Evolutionary conservation across 2,113 vertebrate genomes (phyloP), one percentile per base, ranked within the genome.

Genomic region (Phylloscopus whistleri): DNA sequence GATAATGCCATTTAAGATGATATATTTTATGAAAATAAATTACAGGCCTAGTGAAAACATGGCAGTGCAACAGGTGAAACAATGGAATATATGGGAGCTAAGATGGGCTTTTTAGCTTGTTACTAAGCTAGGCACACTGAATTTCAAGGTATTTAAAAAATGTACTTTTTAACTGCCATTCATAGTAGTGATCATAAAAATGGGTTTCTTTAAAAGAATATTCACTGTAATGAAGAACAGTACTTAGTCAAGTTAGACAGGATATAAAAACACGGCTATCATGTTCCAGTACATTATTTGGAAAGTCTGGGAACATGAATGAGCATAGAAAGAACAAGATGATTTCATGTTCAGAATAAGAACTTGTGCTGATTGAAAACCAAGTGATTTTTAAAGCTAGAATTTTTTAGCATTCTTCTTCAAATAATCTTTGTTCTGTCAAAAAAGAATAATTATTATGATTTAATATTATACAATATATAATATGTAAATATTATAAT

Each of bases 21-120:
- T 94, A 84, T 67, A 86, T 81, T 93, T 94, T 93, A 83, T 90
- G 66, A 90, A 91, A 96, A 95, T 89, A 94, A 94, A 96, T 94
- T 73, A 74, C 82, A 90, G 31, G 7, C 6, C 35, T 52, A 46
- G 43, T 62, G 67, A 80, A 95, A 90, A 82, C 35, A 73, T 28
- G 49, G 37, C 77, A 87, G 21, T 24, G 33, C 20, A 93, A 77
- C 48, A 72, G 27, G n/a, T 51, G 37, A 79, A 92, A 69, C 16
- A 79, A 48, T 41, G 16, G 49, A 90, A 66, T 69, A 56, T 39
- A 24, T 39, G 37, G 37, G 16, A 77, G n/a, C 11, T n/a, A 55
- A 66, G 12, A 68, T 20, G 37, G 82, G 44, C 30, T 89, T 95
- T 52, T 92, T 35, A 84, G 67, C 11, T 70, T 64, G 10, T 3